These are phyloP conservation scores for Escarpia spicata DNA, from an alignment of 2,888 invertebrate species.

Conservation along the genomic window DNA sequence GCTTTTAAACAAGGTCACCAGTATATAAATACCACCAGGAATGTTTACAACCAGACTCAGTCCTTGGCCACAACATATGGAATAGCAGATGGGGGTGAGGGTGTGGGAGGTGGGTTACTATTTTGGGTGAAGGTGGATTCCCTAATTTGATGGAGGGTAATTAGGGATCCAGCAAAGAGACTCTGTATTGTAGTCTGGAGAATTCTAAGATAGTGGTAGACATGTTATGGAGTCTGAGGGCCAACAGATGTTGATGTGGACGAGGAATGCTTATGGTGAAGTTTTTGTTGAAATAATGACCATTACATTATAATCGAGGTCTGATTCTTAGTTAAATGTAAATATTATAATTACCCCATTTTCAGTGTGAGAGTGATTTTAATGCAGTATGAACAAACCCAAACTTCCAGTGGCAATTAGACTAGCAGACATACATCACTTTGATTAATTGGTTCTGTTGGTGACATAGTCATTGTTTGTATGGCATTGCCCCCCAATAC, in stretches of 20 bases:
- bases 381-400: background rate
- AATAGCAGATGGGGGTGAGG: background rate
- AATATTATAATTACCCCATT: no score
- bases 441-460: background rate
- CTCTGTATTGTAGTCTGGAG: background rate
- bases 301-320: no score
- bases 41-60: background rate
- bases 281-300: no score
- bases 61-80: background rate
- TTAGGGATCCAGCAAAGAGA: background rate
- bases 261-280: no score
- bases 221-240: no score
- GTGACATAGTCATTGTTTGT: no score
- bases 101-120: background rate
- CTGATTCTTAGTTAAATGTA: no score
- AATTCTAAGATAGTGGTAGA: background rate
- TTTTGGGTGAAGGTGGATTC: background rate
- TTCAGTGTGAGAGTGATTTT: background rate
- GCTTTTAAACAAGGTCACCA: background rate
- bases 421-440: background rate
- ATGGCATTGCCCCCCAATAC: no score
- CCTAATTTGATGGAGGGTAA: background rate
- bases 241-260: no score
- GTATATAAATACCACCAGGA: background rate
- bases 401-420: background rate